phyloP scores from a whole-genome alignment of 2,888 invertebrate genomes.

The Andrena minutula region DNA sequence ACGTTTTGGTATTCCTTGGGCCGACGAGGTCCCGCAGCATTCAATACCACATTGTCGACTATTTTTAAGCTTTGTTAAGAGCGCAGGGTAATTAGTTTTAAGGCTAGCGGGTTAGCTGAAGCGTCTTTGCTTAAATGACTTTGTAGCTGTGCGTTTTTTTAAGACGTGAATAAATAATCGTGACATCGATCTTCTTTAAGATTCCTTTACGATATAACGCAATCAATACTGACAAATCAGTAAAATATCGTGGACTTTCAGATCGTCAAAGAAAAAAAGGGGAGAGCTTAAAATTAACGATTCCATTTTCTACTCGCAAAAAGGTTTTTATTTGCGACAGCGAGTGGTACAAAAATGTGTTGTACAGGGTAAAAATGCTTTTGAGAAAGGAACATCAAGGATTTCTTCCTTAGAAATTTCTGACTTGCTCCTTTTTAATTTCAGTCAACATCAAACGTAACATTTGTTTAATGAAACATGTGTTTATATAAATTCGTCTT shows the following conservation, averaged over 20 bases:
- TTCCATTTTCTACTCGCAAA: conserved; percentile 4
- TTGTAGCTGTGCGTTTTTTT: conserved; percentile 56
- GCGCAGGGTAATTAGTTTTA: conserved; percentile 37
- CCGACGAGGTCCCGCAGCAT: background rate
- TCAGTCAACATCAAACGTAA: background rate
- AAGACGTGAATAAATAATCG: conserved; percentile 60
- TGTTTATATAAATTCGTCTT: conserved; percentile 10
- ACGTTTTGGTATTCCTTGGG: background rate
- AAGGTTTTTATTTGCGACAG: conserved; percentile 61
- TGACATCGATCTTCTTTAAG: conserved; percentile 13
- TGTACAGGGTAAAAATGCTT: conserved; percentile 44
- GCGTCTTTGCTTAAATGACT: conserved; percentile 47
- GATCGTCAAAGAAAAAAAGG: too few species aligned
- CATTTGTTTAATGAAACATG: background rate
- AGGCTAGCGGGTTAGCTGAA: conserved; percentile 32
- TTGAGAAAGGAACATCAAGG: conserved; percentile 38
- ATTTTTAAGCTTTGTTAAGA: conserved; percentile 34
- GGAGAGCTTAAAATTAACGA: background rate
- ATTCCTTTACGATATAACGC: background rate
- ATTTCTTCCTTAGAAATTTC: background rate
- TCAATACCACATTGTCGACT: background rate
- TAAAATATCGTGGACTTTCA: too few species aligned
- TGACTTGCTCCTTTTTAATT: background rate
- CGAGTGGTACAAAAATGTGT: conserved; percentile 57
- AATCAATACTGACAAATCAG: too few species aligned